Evolutionary conservation across 2,888 invertebrate genomes (phyloP), one percentile per base, ranked within the genome.

Genomic region (Anaspis maculata): DNA sequence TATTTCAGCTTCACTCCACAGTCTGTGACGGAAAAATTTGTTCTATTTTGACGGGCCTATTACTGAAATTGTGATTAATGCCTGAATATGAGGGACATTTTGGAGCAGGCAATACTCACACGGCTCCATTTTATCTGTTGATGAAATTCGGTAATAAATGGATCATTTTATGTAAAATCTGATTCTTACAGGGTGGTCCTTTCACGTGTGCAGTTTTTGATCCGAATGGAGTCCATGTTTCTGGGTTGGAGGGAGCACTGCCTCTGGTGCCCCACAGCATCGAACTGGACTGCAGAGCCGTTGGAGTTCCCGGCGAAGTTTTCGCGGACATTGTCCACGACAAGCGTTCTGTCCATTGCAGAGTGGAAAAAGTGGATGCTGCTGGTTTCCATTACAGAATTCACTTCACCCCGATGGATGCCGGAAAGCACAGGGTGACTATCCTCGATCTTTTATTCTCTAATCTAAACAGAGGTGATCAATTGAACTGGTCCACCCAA

Each of bases 121-220:
- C n/a, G n/a, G n/a, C n/a, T n/a, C n/a, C 13, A 35, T 23, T 25
- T 25, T 7, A 9, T 42, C 26, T 25, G 12, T 6, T 16, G 3
- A 10, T 3, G 3, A 13, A 3, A 25, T 10, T 10, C 30, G 28
- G n/a, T 25, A 12, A 32, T 6, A 9, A 16, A 19, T 37, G 19
- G 12, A 15, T n/a, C n/a, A n/a, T n/a, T n/a, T n/a, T n/a, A n/a
- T 13, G 7, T 21, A 28, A 16, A 32, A 14, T 30, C 23, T 37
- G n/a, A n/a, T 16, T 30, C 43, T 46, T 51, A 13, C 69, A 85
- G 72, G 96, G 96, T 34, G 94, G 94, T 11, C 98, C 98, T 1
- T 97, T 95, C 64, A 87, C 88, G 0, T 94, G 97, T 60, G 85
- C 91, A 52, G 94, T 95, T 0, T 96, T 90, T 57, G 94, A 96